Evolutionary conservation across 2,888 invertebrate genomes (phyloP), one percentile per base, ranked within the genome.

Genomic region (Cephus pulcher): DNA sequence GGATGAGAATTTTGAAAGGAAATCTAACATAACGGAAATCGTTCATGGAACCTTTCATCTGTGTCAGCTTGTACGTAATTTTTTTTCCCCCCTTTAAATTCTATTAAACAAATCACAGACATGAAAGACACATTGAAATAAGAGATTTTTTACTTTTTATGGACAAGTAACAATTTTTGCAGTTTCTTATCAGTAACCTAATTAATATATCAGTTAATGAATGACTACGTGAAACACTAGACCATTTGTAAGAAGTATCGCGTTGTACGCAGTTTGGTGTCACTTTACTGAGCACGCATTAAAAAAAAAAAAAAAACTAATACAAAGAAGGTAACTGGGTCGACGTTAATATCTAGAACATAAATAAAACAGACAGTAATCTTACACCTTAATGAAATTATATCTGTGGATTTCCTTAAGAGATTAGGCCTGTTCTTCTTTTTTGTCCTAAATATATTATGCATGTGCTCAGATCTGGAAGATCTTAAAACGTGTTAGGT

Each of bases 11-110:
- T 90, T 89, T 76, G 78, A 80, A 32, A 87, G 86, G 79, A 89
- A 90, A 77, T 75, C 78, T 33, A 86, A 86, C 82, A 85, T 88
- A 30, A 85, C 88, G 33, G 84, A 89, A 75, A 69, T 90, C 35
- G 89, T 89, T 12, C 89, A 91, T 73, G 89, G 87, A 73, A 73
- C 83, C 74, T 81, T 91, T 56, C 86, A 89, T 77, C 33, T 85
- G 3, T 74, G 77, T n/a, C 89, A 91, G 85, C 85, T 86, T 56
- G 91, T 91, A 88, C 9, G 56, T 56, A 40, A 56, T 9, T 56
- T 23, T 37, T 23, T 23, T 9, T 0, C 9, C 0, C 9, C 23
- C 56, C 37, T 37, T 23, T 9, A 56, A 56, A 56, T 56, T 56
- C 56, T 23, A 23, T 9, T 56, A 2, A 23, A 23, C 9, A 56